These are phyloP conservation scores for Taeniopygia guttata DNA, from an alignment of 2,797 vertebrate species.

Conservation along the genomic window DNA sequence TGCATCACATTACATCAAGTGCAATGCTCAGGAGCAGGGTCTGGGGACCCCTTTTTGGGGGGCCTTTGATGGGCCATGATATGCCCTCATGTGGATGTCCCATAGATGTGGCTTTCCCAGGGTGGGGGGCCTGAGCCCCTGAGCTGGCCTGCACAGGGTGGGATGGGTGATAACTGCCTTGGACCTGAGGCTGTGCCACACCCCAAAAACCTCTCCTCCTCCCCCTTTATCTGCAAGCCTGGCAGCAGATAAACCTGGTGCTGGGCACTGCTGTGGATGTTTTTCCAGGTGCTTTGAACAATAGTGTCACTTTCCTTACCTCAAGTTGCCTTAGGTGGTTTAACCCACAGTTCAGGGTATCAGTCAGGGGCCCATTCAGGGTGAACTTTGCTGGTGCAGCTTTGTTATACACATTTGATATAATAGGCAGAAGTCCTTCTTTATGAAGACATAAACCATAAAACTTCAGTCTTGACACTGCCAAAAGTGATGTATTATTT, in stretches of 20 bases:
- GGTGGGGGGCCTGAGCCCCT: too few species aligned
- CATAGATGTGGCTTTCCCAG: background rate
- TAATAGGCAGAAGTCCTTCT: background rate
- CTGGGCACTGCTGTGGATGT: too few species aligned
- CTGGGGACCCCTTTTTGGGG: too few species aligned
- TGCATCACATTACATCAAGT: rapidly evolving
- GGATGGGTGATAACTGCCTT: background rate
- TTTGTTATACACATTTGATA: background rate
- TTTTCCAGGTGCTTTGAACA: background rate
- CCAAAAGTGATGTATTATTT: background rate
- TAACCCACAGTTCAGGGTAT: background rate
- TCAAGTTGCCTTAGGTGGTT: background rate
- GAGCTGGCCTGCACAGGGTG: background rate
- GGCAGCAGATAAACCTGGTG: background rate
- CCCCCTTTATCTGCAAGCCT: background rate
- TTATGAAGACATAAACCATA: background rate
- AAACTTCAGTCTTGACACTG: background rate
- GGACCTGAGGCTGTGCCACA: background rate
- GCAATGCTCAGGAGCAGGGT: too few species aligned
- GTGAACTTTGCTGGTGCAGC: background rate
- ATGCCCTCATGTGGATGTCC: rapidly evolving
- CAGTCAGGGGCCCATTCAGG: background rate
- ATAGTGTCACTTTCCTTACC: background rate
- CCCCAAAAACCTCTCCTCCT: background rate
- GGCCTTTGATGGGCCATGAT: too few species aligned